Evolutionary conservation across 2,797 vertebrate genomes (phyloP).

Genomic region (Acropternis orthonyx): DNA sequence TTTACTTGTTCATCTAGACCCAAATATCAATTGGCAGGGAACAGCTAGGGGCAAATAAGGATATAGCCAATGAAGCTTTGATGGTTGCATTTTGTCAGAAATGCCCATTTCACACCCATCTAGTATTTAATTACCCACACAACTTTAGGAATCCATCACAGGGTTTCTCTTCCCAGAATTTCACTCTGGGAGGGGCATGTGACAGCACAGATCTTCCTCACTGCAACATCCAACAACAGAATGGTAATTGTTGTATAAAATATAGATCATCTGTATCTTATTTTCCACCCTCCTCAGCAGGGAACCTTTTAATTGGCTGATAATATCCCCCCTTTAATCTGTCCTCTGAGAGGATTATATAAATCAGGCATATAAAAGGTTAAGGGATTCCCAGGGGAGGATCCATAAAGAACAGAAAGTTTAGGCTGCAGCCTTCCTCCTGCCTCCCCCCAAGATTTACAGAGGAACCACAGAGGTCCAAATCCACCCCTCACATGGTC

Average conservation of each 20-base stretch:
- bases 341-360: conserved; percentile 44
- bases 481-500: background rate
- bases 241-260: conserved; percentile 12
- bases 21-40: background rate
- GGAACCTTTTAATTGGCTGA: conserved; percentile 59
- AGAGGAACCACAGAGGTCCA: background rate
- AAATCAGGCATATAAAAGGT: conserved; percentile 52
- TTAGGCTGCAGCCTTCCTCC: background rate
- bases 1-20: background rate
- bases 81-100: background rate
- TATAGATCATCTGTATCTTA: conserved; percentile 14
- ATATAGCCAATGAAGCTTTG: background rate
- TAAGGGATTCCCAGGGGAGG: conserved; percentile 30
- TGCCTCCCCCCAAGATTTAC: background rate
- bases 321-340: conserved; percentile 28
- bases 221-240: conserved; percentile 33
- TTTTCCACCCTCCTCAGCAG: conserved; percentile 50
- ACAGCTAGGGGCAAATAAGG: background rate
- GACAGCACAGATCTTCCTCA: background rate
- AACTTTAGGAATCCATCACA: background rate
- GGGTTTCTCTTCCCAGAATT: background rate
- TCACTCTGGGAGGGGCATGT: background rate
- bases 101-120: background rate
- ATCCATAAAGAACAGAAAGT: conserved; percentile 13
- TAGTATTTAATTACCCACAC: background rate